These are phyloP conservation scores for Cavia aperea DNA, from an alignment of 2,113 vertebrate genomes.

Conservation along the genomic window DNA sequence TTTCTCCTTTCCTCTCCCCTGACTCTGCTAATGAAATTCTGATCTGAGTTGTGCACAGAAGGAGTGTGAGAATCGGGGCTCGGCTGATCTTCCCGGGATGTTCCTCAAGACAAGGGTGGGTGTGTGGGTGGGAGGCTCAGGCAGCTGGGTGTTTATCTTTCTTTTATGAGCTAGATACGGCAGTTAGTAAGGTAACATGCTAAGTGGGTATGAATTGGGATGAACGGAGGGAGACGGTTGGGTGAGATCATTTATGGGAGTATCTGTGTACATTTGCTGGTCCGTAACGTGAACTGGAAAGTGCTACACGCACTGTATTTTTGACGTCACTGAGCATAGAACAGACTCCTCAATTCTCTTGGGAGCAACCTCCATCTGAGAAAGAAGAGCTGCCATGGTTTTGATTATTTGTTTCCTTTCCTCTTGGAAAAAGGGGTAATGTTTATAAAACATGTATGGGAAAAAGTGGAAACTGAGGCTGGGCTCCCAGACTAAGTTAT, in stretches of 20 bases:
- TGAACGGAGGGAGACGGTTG: neutral
- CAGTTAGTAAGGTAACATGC: too few species aligned
- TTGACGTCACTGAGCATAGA: slow-evolving; percentile 36
- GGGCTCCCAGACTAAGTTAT: slow-evolving; percentile 8
- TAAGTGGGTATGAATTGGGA: neutral
- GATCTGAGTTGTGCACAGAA: neutral
- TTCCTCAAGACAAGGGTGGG: neutral
- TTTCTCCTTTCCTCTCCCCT: neutral
- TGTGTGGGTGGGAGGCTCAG: slow-evolving; percentile 16
- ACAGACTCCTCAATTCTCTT: slow-evolving; percentile 47
- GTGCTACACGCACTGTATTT: neutral
- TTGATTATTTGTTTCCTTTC: neutral
- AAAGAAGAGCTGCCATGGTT: slow-evolving; percentile 7
- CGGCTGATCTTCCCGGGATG: neutral
- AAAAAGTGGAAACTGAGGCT: neutral
- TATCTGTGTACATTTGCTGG: slow-evolving; percentile 35
- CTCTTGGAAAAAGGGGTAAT: neutral
- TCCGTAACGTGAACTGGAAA: neutral
- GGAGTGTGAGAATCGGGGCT: neutral
- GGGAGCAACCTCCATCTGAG: neutral
- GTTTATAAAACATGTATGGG: slow-evolving; percentile 8
- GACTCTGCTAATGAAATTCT: slow-evolving; percentile 43
- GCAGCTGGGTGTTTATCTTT: neutral
- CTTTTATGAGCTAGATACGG: slow-evolving; percentile 11
- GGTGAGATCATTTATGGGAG: slow-evolving; percentile 36